Base-by-base conservation (phyloP, 2,797 vertebrate species). In the Pseudochromis fuscus region DNA sequence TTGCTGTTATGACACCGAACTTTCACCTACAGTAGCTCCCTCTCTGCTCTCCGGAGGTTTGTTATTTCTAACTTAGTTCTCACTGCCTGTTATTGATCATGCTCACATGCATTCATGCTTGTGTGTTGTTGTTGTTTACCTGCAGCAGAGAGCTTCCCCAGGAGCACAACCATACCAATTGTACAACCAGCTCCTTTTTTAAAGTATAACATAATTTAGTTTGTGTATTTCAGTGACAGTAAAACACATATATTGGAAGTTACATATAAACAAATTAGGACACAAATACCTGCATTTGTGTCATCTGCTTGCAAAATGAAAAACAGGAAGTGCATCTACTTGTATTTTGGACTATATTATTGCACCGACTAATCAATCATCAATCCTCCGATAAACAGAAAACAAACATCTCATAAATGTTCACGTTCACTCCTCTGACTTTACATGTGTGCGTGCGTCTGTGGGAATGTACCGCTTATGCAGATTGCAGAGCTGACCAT, bases 401-500 rank as follows among this genome's bases (percentile, higher is more conserved):
- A 62, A 44, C 30, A 69, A 63, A 53, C 11, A 24, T 9, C 37
- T 25, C 18, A n/a, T 48, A 64, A 70, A 79, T 55, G n/a, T 42
- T 74, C 21, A 55, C 33, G 51, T 25, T 67, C 37, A 48, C 15
- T 37, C 19, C 21, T 45, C 6, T 38, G 49, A 69, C 44, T 75
- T 55, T 13, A 57, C 15, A 12, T 35, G 55, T 68, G 30, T 51
- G 55, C 65, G 30, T 67, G 51, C 56, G 56, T 44, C 12, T 65
- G 35, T 62, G 44, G 33, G 60, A 61, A 24, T 82, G 74, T 79
- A 37, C 52, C 9, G 1, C 45, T 57, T 74, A 84, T 80, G 81
- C 81, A 85, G 81, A 86, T 79, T 78, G 71, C 67, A 42, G 38
- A 59, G 31, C 38, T 77, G 75, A 65, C 71, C 62, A 55, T 46